These are phyloP conservation scores for Pterois miles DNA, from an alignment of 2,797 vertebrate species.

Conservation along the genomic window DNA sequence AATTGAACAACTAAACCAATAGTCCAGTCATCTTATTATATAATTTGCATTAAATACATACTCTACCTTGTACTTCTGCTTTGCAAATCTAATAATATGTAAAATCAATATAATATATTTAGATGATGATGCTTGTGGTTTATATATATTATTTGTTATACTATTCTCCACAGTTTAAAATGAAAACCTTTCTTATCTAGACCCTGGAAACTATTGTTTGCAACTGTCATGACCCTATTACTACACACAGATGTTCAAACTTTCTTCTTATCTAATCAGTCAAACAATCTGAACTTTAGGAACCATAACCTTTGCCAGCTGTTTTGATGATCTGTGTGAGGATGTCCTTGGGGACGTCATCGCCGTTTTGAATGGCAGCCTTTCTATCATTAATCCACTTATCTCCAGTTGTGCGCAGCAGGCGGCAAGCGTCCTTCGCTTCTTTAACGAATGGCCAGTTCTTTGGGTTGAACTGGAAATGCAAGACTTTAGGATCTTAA, in stretches of 20 bases:
- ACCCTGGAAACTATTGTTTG: background rate
- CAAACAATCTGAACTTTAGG: background rate
- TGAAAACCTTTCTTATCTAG: background rate
- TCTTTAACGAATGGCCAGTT: slow-evolving; percentile 82
- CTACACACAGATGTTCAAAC: background rate
- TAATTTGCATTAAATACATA: background rate
- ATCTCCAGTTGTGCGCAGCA: slow-evolving; percentile 87
- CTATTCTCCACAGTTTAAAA: background rate
- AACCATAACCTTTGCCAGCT: slow-evolving; percentile 62
- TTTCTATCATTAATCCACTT: slow-evolving; percentile 86
- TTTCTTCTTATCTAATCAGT: background rate
- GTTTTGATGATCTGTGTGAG: slow-evolving; percentile 91
- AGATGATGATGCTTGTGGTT: background rate
- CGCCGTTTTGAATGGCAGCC: slow-evolving; percentile 81
- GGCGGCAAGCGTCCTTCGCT: slow-evolving; percentile 78
- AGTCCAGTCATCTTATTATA: background rate
- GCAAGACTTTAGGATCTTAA: background rate
- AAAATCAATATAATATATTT: background rate
- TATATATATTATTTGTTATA: background rate
- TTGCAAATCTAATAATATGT: background rate
- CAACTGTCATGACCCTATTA: background rate
- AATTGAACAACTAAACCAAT: background rate
- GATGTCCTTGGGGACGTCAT: slow-evolving; percentile 87
- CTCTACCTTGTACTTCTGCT: background rate
- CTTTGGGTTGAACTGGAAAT: slow-evolving; percentile 82